Evolutionary conservation across 2,797 vertebrate genomes (phyloP), one percentile per base, ranked within the genome.

Genomic region (Manis crassicaudata): DNA sequence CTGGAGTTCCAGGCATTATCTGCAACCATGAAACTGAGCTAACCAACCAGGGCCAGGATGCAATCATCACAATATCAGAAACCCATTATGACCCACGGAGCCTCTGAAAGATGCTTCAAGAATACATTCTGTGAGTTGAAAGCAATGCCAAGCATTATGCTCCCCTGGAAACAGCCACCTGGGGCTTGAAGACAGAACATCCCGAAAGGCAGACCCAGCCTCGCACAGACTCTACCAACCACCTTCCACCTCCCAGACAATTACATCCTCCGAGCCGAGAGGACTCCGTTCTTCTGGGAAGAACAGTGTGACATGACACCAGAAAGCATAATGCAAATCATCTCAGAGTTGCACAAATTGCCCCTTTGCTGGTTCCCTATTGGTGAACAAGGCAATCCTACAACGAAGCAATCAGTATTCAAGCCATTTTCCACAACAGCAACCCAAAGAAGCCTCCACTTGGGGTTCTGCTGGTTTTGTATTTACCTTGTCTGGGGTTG

Each of bases 31-130:
- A 93, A 43, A 50, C 77, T 23, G 65, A 92, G 82, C 79, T 85
- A 90, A 86, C n/a, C 40, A 89, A 11, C 88, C 9, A 2, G 54
- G 65, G 88, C 95, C 89, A 92, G 87, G 70, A 91, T 92, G 68
- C 83, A 93, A 84, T 65, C 25, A 65, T 68, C 87, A 35, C 84
- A 13, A 23, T 76, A 94, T 77, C 88, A 90, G 94, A 94, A 97
- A 91, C 80, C 93, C 84, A 52, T 89, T 85, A 87, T 7, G 46
- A 67, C 72, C 90, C 80, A 50, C 0, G 0, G 60, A 90, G 86
- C 43, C 50, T 16, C 80, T 6, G 76, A 77, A 93, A 96, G 76
- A 92, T 0, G 25, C 84, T 94, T 94, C 5, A 11, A 60, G 76
- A 92, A 79, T 40, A 52, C 0, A 0, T 43, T 70, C 60, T 63